Conservation (phyloP, 2,113 vertebrate genomes). For the Emydura subglobosa region DNA sequence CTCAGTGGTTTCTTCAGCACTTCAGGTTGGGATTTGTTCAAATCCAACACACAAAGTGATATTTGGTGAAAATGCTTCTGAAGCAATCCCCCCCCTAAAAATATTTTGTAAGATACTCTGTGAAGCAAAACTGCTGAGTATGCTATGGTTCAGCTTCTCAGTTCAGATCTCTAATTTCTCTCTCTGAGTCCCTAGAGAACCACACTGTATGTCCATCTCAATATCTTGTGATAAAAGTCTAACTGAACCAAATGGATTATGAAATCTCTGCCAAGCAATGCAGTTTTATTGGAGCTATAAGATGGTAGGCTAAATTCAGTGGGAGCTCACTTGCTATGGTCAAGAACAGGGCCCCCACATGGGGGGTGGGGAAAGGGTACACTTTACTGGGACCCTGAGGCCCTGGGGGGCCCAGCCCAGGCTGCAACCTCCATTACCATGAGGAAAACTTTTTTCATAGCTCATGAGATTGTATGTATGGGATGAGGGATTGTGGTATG, state of each 20-base stretch:
- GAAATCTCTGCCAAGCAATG: not conserved
- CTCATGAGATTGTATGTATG: too few relatives aligned
- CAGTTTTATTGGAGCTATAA: not conserved
- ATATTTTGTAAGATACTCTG: not conserved
- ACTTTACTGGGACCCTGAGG: too few relatives aligned
- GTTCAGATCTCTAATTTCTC: not conserved
- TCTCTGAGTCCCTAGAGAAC: not conserved
- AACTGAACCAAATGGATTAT: not conserved
- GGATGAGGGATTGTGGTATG: too few relatives aligned
- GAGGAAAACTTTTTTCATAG: too few relatives aligned
- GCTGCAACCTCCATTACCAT: too few relatives aligned
- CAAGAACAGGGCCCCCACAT: not conserved
- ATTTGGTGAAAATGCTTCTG: not conserved
- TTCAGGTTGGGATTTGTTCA: not conserved
- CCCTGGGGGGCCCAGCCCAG: too few relatives aligned
- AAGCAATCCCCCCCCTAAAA: not conserved
- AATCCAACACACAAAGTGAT: not conserved
- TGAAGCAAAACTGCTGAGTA: not conserved
- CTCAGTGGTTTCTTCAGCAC: not conserved
- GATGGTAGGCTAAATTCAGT: not conserved
- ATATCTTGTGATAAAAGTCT: not conserved
- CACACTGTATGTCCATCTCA: not conserved
- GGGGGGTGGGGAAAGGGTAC: too few relatives aligned
- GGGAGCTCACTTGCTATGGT: not conserved
- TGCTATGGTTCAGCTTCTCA: not conserved